A percentile compares a stretch with the other conserved stretches of the same genome.
These are phyloP conservation scores for Fukomys damarensis DNA, from an alignment of 2,113 vertebrate species.

Conservation along the genomic window DNA sequence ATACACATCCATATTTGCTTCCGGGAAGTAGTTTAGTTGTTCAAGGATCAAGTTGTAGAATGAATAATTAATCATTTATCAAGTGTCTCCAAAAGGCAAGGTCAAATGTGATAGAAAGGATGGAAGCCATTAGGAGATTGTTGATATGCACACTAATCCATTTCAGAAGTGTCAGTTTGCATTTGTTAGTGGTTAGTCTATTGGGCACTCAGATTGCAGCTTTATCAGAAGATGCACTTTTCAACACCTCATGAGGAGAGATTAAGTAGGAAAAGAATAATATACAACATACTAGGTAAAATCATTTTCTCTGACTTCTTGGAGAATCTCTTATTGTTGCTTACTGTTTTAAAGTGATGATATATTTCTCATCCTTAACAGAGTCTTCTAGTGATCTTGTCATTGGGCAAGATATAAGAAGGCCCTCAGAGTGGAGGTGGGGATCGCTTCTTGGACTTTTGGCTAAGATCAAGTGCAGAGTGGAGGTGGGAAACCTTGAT, in stretches of 20 bases:
- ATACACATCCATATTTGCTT: slow-evolving; percentile 80
- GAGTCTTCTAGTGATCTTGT: neutral
- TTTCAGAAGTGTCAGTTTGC: slow-evolving; percentile 76
- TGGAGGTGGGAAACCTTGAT: neutral
- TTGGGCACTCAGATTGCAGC: neutral
- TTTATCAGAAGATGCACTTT: slow-evolving; percentile 68
- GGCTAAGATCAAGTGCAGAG: too few species aligned
- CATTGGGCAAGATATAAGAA: neutral
- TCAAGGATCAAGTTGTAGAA: slow-evolving; percentile 79
- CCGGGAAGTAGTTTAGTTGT: slow-evolving; percentile 81
- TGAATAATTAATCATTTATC: slow-evolving; percentile 82
- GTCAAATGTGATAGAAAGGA: slow-evolving; percentile 80
- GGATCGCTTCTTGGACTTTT: too few species aligned
- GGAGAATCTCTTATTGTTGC: neutral
- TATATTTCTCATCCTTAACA: neutral
- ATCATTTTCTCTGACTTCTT: neutral
- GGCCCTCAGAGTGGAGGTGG: neutral
- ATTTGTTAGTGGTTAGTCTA: slow-evolving; percentile 72
- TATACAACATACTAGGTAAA: neutral
- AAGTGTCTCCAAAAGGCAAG: slow-evolving; percentile 79
- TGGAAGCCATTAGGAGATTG: slow-evolving; percentile 80
- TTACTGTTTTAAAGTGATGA: neutral
- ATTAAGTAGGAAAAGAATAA: neutral
- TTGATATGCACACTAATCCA: slow-evolving; percentile 75
- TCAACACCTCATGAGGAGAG: slow-evolving; percentile 59